These are phyloP conservation scores for Melieria crassipennis DNA, from an alignment of 2,888 invertebrate genomes.

Conservation along the genomic window DNA sequence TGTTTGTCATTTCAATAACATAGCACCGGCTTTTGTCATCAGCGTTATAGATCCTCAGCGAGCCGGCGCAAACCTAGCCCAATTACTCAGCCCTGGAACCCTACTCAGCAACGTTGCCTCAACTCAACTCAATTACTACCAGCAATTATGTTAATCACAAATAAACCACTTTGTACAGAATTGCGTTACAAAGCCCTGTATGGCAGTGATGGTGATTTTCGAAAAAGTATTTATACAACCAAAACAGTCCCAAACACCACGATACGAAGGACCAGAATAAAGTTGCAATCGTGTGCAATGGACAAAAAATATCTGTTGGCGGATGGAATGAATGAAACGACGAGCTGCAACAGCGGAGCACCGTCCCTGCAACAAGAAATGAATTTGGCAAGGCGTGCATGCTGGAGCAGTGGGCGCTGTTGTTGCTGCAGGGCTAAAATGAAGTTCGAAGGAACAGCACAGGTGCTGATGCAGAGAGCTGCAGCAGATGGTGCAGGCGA, in stretches of 20 bases:
- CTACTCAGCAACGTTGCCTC: too few species aligned
- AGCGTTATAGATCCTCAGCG: too few species aligned
- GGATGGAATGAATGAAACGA: conserved; percentile 45
- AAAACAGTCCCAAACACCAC: not conserved
- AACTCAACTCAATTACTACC: not conserved
- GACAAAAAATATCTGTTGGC: conserved; percentile 6
- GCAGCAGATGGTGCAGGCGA: conserved; percentile 16
- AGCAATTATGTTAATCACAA: conserved; percentile 18
- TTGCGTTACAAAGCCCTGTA: not conserved
- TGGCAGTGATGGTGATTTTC: not conserved
- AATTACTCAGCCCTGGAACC: too few species aligned
- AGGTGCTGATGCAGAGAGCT: conserved; percentile 34
- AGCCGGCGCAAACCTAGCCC: too few species aligned
- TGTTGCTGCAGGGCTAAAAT: conserved; percentile 26
- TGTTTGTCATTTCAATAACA: too few species aligned
- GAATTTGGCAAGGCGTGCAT: conserved; percentile 76
- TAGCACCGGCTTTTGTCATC: too few species aligned
- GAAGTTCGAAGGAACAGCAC: conserved; percentile 34
- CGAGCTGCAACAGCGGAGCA: conserved; percentile 54
- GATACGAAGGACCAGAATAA: conserved; percentile 5
- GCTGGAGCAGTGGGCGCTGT: conserved; percentile 67
- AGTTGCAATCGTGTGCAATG: conserved; percentile 12
- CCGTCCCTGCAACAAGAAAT: conserved; percentile 73
- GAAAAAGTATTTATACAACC: not conserved
- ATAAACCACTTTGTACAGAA: conserved; percentile 11